Evolutionary conservation across 2,888 invertebrate species (phyloP).

Genomic region (Parnassius orleans): DNA sequence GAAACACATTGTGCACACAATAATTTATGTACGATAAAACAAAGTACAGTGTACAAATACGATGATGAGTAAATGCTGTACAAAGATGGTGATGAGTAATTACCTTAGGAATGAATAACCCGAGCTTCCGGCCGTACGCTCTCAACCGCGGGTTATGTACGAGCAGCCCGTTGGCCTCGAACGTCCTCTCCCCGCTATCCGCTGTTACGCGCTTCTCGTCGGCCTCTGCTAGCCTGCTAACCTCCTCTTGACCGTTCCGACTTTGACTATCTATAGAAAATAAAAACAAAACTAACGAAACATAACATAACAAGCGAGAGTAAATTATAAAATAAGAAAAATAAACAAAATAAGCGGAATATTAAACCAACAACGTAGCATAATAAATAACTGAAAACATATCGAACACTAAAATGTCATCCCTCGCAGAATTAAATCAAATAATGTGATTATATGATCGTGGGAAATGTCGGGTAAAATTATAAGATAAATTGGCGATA

Average conservation of each 20-base stretch:
- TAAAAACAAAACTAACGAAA: slow-evolving; percentile 22
- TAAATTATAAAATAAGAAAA: background rate
- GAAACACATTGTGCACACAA: background rate
- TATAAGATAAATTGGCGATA: slow-evolving; percentile 29
- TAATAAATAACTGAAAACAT: slow-evolving; percentile 22
- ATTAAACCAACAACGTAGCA: slow-evolving; percentile 18
- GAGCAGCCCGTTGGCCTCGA: slow-evolving; percentile 51
- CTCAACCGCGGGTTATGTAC: slow-evolving; percentile 63
- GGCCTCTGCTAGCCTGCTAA: slow-evolving; percentile 31
- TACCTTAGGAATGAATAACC: slow-evolving; percentile 76
- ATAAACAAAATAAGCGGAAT: slow-evolving; percentile 4
- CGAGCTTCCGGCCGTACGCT: slow-evolving; percentile 70
- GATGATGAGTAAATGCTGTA: slow-evolving; percentile 12
- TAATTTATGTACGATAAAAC: background rate
- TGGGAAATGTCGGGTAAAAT: slow-evolving; percentile 6
- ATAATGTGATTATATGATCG: slow-evolving; percentile 40
- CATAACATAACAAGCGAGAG: slow-evolving; percentile 16
- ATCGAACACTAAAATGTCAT: slow-evolving; percentile 35
- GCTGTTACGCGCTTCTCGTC: slow-evolving; percentile 35
- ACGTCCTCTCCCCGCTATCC: slow-evolving; percentile 36
- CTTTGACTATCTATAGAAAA: slow-evolving; percentile 49
- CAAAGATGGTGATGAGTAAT: slow-evolving; percentile 18
- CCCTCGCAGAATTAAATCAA: slow-evolving; percentile 40
- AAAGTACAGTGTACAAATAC: slow-evolving; percentile 5
- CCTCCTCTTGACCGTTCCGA: slow-evolving; percentile 47